A percentile compares a stretch with the other conserved stretches of the same genome.
phyloP scores from a whole-genome alignment of 2,113 vertebrate species.

The Erinaceus europaeus region DNA sequence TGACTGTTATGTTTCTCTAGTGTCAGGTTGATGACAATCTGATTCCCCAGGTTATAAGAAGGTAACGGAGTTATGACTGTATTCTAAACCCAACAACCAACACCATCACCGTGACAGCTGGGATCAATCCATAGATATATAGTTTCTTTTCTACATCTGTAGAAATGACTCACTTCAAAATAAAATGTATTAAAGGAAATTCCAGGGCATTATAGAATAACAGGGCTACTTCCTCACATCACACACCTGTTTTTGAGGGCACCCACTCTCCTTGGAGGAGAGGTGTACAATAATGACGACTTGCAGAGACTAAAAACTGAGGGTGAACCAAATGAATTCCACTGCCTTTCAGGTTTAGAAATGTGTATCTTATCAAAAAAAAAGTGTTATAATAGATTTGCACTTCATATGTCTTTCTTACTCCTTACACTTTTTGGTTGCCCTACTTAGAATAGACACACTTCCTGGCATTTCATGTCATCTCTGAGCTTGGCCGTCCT shows the following conservation, averaged over 20 bases:
- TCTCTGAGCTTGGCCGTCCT: not conserved
- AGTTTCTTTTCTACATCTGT: not conserved
- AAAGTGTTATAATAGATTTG: not conserved
- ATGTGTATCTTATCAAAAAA: not conserved
- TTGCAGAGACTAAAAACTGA: not conserved
- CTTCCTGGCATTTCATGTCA: not conserved
- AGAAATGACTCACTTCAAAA: not conserved
- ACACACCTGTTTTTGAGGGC: not conserved
- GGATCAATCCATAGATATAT: constrained; percentile 18
- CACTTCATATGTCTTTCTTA: not conserved
- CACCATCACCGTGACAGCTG: not conserved
- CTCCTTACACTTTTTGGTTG: not conserved
- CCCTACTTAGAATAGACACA: not conserved
- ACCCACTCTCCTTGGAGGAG: not conserved
- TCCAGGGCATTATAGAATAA: not conserved
- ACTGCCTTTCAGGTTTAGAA: not conserved
- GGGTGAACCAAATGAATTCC: not conserved
- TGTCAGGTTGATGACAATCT: not conserved
- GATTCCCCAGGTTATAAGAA: constrained; percentile 46
- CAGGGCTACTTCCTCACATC: not conserved
- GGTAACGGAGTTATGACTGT: constrained; percentile 23
- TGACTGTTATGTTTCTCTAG: constrained; percentile 67
- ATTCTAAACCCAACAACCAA: constrained; percentile 6
- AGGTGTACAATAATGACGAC: not conserved
- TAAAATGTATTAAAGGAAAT: not conserved